Evolutionary conservation across 1,140 invertebrate genomes (phyloP), one percentile per base, ranked within the genome.

Genomic region (Ceratina calcarata): DNA sequence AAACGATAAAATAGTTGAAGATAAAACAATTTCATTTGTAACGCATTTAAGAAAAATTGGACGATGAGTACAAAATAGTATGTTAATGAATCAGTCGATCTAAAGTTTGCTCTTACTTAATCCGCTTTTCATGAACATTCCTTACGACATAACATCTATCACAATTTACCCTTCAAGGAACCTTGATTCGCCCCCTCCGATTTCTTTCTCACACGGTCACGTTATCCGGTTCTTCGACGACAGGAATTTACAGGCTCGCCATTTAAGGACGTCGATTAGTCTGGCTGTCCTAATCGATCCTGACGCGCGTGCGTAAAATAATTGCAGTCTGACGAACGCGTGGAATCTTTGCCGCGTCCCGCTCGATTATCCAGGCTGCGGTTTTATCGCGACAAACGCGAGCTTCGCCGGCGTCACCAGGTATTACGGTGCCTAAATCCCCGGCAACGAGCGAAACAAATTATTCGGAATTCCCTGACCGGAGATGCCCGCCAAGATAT

Each of bases 381-480:
- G 69, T 78, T 84, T 81, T 81, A 84, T 81, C 83, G 45, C 22
- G 76, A 68, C 61, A 70, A 85, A 81, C 13, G 15, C 18, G n/a
- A 55, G 15, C 32, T 15, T 22, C 32, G 22, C 1, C 7, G 65
- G 58, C 72, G 69, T 77, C 80, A 76, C 55, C 70, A 61, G 68
- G 68, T 74, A 86, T 80, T 74, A 55, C 27, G 49, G 58, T 65
- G 20, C 58, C 80, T 75, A 83, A 85, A 86, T 85, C 80, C 64
- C 55, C 51, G 77, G 60, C 72, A 82, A 86, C 83, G 51, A 81
- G 64, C 82, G 61, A 55, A 82, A 64, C 83, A 86, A 86, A 86
- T 86, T 85, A 86, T 86, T 86, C 85, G 69, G 57, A 85, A 86
- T 85, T 86, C 84, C 61, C 68, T 55, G 71, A 76, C n/a, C 66